A percentile compares a stretch with the other conserved stretches of the same genome.
Conservation (phyloP, 2,113 vertebrate species). For the Platichthys flesus region DNA sequence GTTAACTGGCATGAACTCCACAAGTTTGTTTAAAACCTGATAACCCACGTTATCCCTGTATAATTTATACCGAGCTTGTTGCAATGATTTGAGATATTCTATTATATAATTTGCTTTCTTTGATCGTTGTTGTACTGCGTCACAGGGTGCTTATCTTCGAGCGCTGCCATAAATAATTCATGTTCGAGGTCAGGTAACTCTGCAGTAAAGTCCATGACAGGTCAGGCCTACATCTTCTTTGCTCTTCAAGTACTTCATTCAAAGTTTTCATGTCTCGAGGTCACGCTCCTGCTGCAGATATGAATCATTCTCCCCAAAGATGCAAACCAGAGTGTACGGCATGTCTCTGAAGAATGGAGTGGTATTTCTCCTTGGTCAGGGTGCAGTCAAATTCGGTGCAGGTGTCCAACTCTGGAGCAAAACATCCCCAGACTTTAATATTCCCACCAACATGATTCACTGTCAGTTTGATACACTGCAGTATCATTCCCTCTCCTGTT, state of each 20-base stretch:
- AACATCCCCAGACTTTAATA: constrained; percentile 10
- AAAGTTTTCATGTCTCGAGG: background rate
- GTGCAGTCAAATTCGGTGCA: constrained; percentile 5
- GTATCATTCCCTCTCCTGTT: constrained; percentile 11
- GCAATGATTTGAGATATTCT: too few relatives aligned
- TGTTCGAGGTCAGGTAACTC: background rate
- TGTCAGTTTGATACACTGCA: constrained; percentile 24
- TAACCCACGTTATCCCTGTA: background rate
- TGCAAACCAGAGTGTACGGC: background rate
- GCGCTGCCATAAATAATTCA: background rate
- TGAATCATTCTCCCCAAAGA: background rate
- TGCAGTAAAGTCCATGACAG: background rate
- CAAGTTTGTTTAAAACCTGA: background rate
- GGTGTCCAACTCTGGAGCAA: constrained; percentile 1
- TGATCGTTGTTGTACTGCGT: background rate
- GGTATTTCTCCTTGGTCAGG: constrained; percentile 8
- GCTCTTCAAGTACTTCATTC: background rate
- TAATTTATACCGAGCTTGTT: background rate
- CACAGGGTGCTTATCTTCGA: background rate
- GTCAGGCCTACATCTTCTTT: background rate
- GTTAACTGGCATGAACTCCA: background rate
- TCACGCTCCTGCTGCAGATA: background rate
- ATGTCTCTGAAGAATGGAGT: constrained; percentile 8
- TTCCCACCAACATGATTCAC: constrained; percentile 12
- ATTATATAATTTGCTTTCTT: too few relatives aligned